Evolutionary conservation across 2,797 vertebrate species (phyloP), one percentile per base, ranked within the genome.

Genomic region (Clarias platycephalus): DNA sequence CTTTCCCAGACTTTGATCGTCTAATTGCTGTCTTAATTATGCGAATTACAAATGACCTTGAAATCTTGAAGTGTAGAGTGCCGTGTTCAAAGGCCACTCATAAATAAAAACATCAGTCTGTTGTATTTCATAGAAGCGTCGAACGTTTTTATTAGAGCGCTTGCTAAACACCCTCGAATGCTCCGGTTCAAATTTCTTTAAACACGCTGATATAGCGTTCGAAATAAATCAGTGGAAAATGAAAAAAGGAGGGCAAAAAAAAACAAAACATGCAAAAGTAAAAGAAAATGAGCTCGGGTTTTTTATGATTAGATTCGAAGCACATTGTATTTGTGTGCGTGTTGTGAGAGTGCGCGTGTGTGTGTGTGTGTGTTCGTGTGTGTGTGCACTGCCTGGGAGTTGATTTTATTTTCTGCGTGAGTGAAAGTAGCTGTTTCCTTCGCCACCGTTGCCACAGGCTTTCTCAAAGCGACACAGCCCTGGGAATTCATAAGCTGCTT

Each of bases 401-500:
- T 66, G 44, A 64, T 76, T 64, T 84, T 85, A 84, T 84, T 85
- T 86, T 75, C 82, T 79, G 77, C 37, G 62, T 60, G 49, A 83
- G 81, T 70, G 34, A 85, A 60, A 67, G 79, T 84, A 81, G 84
- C 84, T 80, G 86, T 85, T 86, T 86, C 81, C 83, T 82, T 85
- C 83, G 75, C 86, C 86, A 77, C 67, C 34, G 58, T 87, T 89
- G 88, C 88, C 85, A 81, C 84, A 84, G 87, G 88, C 87, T 57
- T 87, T 83, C 88, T 88, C 76, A 70, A 83, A 88, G 88, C 85
- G 84, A 89, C 26, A 22, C 70, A 18, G 74, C 75, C 83, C 80
- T 84, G 88, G 87, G 87, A 86, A 89, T 89, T 86, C 87, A 84
- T 82, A 83, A 77, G 83, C 84, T 84, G 85, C 85, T 86, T 77